Conservation (phyloP, 2,113 vertebrate species). For the Pelusios castaneus region DNA sequence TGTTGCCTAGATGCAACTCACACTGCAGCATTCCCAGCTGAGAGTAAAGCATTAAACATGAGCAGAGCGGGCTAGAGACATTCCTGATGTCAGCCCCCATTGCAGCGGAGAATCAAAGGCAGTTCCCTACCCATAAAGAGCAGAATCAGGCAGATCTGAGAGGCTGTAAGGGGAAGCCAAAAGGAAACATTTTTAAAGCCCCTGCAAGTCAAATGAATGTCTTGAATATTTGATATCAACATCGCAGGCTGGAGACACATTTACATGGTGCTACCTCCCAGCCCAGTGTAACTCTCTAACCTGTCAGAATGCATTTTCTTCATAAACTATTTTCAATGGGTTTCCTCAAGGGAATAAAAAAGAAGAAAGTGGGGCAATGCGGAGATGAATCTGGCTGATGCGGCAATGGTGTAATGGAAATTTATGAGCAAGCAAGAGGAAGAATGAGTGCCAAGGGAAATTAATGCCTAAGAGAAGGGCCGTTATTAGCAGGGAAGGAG, state of each 20-base stretch:
- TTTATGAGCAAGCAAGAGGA: not conserved
- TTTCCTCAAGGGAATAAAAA: not conserved
- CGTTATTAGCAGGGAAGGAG: not conserved
- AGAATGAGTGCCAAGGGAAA: not conserved
- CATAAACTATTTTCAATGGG: not conserved
- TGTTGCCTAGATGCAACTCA: not conserved
- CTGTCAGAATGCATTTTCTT: not conserved
- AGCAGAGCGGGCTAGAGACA: not conserved
- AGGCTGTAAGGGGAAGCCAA: not conserved
- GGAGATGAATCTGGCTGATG: not conserved
- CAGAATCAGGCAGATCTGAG: not conserved
- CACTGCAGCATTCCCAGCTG: not conserved
- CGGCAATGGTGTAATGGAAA: not conserved
- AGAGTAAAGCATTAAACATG: not conserved
- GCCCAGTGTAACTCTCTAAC: not conserved
- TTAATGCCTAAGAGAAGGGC: not conserved
- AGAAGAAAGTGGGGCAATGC: not conserved
- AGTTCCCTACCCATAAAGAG: not conserved
- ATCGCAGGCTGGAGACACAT: not conserved
- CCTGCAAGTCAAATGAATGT: not conserved
- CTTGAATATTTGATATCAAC: not conserved
- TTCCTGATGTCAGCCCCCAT: not conserved
- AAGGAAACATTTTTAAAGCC: accelerated
- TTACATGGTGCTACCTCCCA: not conserved
- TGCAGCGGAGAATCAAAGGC: not conserved